These are phyloP conservation scores for Ptychodera flava DNA, from an alignment of 35 echinoderm and acorn worm genomes.

Conservation along the genomic window DNA sequence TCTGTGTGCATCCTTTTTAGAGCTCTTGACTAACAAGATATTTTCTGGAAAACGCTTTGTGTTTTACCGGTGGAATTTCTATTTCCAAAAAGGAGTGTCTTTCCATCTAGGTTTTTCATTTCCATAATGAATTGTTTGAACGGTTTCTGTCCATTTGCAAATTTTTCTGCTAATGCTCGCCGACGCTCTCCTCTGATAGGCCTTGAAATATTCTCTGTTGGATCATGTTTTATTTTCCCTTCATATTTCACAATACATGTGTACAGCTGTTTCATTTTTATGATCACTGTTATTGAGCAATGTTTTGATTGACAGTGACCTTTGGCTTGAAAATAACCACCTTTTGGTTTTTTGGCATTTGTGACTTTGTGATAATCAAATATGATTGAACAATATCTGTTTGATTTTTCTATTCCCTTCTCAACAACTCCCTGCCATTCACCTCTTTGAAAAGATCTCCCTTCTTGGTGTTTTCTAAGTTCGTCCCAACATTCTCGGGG, in stretches of 20 bases:
- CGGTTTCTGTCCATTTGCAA: neutral
- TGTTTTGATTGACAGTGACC: constrained; percentile 14
- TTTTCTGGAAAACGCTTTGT: constrained; percentile 17
- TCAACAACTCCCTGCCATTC: constrained; percentile 16
- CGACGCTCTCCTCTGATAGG: constrained; percentile 14
- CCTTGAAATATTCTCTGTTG: constrained; percentile 9
- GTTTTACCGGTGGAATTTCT: constrained; percentile 14
- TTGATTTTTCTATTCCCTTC: constrained; percentile 6
- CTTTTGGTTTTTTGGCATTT: neutral
- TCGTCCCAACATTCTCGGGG: neutral
- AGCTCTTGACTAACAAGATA: constrained; percentile 26
- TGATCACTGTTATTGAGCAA: constrained; percentile 1
- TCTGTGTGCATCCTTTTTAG: constrained; percentile 15
- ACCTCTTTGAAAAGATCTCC: constrained; percentile 15
- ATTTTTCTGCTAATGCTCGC: neutral
- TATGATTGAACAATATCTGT: constrained; percentile 24
- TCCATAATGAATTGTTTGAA: constrained; percentile 10
- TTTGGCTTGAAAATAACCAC: neutral
- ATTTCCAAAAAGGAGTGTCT: constrained; percentile 3
- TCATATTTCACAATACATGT: constrained; percentile 9
- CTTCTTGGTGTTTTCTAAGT: constrained; percentile 4
- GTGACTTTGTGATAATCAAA: constrained; percentile 23
- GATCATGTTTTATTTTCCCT: constrained; percentile 12
- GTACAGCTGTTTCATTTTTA: neutral
- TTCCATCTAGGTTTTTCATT: neutral